Conservation (phyloP, 2,888 invertebrate genomes). For the Euplagia quadripunctaria region DNA sequence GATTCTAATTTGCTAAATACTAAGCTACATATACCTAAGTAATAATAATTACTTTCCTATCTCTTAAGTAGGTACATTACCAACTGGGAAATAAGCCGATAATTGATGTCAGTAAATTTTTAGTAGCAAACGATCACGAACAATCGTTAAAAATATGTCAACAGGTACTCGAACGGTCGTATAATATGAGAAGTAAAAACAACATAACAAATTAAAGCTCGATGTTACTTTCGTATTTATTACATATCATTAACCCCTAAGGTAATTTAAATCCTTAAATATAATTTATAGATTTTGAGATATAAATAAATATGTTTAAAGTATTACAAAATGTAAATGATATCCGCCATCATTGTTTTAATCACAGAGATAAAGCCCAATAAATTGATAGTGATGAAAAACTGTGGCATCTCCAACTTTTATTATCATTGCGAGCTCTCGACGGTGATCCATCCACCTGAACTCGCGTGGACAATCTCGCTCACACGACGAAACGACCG, state of each 20-base stretch:
- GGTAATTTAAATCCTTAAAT: neutral
- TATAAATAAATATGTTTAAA: constrained; percentile 9
- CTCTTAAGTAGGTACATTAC: neutral
- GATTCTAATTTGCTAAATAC: too few relatives aligned
- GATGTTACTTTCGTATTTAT: neutral
- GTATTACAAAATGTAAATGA: constrained; percentile 31
- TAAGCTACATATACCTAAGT: neutral
- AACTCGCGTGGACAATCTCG: constrained; percentile 80
- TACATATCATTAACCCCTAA: neutral
- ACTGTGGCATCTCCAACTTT: constrained; percentile 79
- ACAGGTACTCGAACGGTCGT: neutral
- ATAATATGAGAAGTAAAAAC: neutral
- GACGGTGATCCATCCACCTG: constrained; percentile 76
- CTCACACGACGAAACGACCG: constrained; percentile 77
- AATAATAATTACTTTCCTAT: neutral
- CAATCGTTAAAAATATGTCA: neutral
- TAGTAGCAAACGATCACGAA: constrained; percentile 1
- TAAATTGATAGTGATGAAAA: constrained; percentile 67
- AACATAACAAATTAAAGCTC: neutral
- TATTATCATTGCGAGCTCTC: constrained; percentile 81
- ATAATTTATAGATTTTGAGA: neutral
- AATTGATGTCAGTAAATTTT: neutral
- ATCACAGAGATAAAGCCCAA: constrained; percentile 64
- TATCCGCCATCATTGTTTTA: constrained; percentile 59
- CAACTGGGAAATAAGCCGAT: neutral